Evolutionary conservation across 2,113 vertebrate genomes (phyloP), one percentile per base, ranked within the genome.

Genomic region (Helogale parvula): DNA sequence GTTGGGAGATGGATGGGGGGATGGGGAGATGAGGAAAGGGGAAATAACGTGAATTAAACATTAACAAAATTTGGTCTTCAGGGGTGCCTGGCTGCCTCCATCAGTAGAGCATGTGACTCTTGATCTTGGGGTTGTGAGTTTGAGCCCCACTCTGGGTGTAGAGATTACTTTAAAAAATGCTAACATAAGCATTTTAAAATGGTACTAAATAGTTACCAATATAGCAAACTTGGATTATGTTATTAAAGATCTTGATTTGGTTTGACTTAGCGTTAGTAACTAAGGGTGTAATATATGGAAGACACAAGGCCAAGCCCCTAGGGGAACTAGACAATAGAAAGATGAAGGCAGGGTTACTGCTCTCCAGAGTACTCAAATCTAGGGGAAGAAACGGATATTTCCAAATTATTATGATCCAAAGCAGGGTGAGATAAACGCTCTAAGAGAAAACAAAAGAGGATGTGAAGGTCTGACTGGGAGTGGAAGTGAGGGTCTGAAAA

Each of bases 1-100:
- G 98, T 95, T 98, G 98, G 83, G 98, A 41, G 99, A 97, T 90
- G 98, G 90, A 96, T 99, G 97, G 29, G n/a, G 72, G n/a, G 68
- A 97, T 68, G 41, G 52, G 21, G 69, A 86, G 50, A 86, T 5
- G 38, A 11, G 35, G 1, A 63, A 86, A 92, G 10, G 21, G 19
- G 16, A 38, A 83, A 84, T 33, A 27, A 10, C 2, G 57, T 41
- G n/a, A 65, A 80, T 66, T 82, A 92, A 80, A 25, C 15, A 47
- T 68, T 52, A 76, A 38, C 35, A 63, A 88, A 60, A 35, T 45
- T 52, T 31, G 27, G 74, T 47, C 41, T 47, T 47, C 2, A 7
- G 41, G 74, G 7, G 27, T 15, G 9, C 25, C 27, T 77, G 41
- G 41, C 41, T 31, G 74, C 41, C 41, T 77, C 72, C 15, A 41